Evolutionary conservation across 2,888 invertebrate species (phyloP), one percentile per base, ranked within the genome.

Genomic region (Chromoteleia sp.): DNA sequence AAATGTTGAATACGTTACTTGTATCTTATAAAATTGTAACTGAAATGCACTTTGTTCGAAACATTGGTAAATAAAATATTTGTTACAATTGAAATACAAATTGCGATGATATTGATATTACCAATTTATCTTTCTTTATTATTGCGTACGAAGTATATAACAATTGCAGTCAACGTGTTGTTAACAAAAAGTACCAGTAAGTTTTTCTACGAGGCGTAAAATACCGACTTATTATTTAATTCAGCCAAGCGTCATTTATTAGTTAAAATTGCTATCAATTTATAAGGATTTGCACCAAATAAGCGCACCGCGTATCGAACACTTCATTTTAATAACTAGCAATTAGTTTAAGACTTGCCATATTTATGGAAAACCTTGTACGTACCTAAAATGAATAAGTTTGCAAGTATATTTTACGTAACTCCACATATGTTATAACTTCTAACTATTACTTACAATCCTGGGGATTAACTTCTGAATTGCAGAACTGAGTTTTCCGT

Each of bases 1-100:
- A 74, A 74, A 74, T 63, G 63, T 54, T 74, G 73, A 58, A 76
- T 76, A 68, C 68, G 61, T 76, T 76, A 76, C 68, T 76, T 68
- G 68, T 61, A 58, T 50, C 52, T 58, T 63, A 52, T 67, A 67
- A 14, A 67, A 67, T 59, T 59, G 63, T 54, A 33, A 36, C 25
- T 12, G 36, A 36, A 63, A 56, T 63, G 45, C 45, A 61, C 39
- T 52, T 61, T 61, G 58, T 61, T 33, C 71, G 30, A n/a, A 36
- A 21, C 61, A 19, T 19, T 54, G 61, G 41, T 59, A 56, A 70
- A 70, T 70, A 70, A 58, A 56, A 58, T 41, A 21, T 56, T 70
- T 56, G 6, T 50, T 65, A 19, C 12, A 1, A 25, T 59, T 1
- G 8, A 41, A 14, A 25, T 25, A 19, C 41, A 39, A 39, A 41